Percentiles rank a stretch among this genome's conserved stretches.
Evolutionary conservation across 2,888 invertebrate species (phyloP).

Genomic region (Acanthococcus lagerstroemiae): DNA sequence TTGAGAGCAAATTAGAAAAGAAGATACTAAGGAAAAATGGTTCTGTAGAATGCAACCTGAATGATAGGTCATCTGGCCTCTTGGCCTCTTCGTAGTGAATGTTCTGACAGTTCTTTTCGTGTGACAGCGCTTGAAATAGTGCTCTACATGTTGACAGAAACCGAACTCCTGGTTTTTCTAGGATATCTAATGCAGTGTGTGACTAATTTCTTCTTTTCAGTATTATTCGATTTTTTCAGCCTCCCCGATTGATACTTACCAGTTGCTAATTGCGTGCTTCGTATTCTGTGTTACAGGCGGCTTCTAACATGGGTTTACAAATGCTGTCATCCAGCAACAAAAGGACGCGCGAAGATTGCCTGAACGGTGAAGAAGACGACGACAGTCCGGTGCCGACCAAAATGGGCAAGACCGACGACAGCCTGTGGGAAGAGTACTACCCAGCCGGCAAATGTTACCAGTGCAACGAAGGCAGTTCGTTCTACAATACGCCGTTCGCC

Average conservation of each 20-base stretch:
- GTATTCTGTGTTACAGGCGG: slow-evolving; percentile 8
- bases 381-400: slow-evolving; percentile 26
- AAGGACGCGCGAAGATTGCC: slow-evolving; percentile 26
- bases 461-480: slow-evolving; percentile 8
- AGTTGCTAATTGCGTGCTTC: background rate
- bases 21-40: too few species aligned
- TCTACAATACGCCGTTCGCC: slow-evolving; percentile 8
- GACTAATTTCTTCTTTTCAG: background rate
- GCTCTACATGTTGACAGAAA: too few species aligned
- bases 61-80: too few species aligned
- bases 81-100: too few species aligned
- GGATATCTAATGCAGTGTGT: too few species aligned
- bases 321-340: slow-evolving; percentile 25
- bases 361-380: slow-evolving; percentile 24
- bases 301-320: slow-evolving; percentile 30
- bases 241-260: background rate
- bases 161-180: too few species aligned
- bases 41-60: too few species aligned
- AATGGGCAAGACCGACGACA: slow-evolving; percentile 21
- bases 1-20: too few species aligned
- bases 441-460: slow-evolving; percentile 30
- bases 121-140: too few species aligned
- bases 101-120: too few species aligned
- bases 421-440: slow-evolving; percentile 23
- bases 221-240: too few species aligned